phyloP scores from a whole-genome alignment of 1,140 invertebrate species.

The Drosophila rufa region DNA sequence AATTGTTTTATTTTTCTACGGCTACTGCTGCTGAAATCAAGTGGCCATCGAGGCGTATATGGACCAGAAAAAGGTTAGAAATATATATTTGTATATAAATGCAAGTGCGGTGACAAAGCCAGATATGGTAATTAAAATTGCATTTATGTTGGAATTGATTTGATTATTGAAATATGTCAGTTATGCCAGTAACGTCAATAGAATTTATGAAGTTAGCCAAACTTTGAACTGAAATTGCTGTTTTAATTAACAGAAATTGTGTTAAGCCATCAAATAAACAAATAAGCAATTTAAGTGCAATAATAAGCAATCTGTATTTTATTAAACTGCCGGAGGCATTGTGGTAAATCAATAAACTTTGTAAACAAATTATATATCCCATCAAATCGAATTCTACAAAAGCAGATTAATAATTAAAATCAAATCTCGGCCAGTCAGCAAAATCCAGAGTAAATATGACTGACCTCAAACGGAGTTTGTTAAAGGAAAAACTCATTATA shows the following conservation, averaged over 20 bases:
- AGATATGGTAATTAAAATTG: constrained; percentile 65
- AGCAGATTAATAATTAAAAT: constrained; percentile 62
- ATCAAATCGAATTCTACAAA: constrained; percentile 33
- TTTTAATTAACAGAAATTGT: constrained; percentile 67
- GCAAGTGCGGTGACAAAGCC: constrained; percentile 24
- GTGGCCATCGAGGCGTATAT: constrained; percentile 52
- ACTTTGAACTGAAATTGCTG: constrained; percentile 24
- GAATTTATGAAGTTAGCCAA: constrained; percentile 31
- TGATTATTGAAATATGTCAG: constrained; percentile 49
- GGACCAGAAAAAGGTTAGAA: constrained; percentile 30
- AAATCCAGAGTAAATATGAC: constrained; percentile 22
- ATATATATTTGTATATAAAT: constrained; percentile 1
- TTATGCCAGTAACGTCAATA: constrained; percentile 11
- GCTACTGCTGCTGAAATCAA: constrained; percentile 10
- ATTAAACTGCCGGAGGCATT: constrained; percentile 26
- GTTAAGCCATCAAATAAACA: constrained; percentile 30
- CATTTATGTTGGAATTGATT: constrained; percentile 70
- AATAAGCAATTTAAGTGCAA: constrained; percentile 60
- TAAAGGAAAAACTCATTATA: constrained; percentile 3
- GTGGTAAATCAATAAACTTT: constrained; percentile 32
- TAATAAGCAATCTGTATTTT: constrained; percentile 38
- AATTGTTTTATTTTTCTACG: constrained; percentile 65
- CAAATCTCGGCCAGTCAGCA: constrained; percentile 29
- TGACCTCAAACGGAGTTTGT: background rate
- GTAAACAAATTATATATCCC: constrained; percentile 50